Evolutionary conservation across 2,113 vertebrate species (phyloP).

Genomic region (Gadus chalcogrammus): DNA sequence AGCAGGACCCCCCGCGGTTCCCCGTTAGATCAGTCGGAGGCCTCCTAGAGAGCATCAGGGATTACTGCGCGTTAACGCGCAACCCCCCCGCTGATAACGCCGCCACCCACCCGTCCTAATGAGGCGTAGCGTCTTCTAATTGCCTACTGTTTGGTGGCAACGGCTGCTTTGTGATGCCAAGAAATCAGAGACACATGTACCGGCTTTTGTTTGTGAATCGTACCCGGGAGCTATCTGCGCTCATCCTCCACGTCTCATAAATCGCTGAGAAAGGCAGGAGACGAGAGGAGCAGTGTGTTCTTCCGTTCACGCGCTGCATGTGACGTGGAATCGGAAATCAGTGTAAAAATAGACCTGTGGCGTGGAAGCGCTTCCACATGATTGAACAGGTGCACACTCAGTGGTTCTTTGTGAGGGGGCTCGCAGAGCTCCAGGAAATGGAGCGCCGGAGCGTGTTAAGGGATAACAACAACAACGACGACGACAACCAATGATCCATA

Average conservation of each 20-base stretch:
- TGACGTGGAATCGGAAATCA: conserved; percentile 44
- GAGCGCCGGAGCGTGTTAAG: conserved; percentile 1
- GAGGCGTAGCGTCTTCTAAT: conserved; percentile 47
- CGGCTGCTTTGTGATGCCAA: conserved; percentile 21
- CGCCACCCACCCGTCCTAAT: conserved; percentile 29
- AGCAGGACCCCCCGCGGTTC: conserved; percentile 31
- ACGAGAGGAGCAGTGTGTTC: background rate
- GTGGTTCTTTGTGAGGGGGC: background rate
- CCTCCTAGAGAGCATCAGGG: conserved; percentile 36
- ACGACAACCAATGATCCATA: too few species aligned
- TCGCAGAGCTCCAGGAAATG: background rate
- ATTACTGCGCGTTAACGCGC: conserved; percentile 40
- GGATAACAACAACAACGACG: too few species aligned
- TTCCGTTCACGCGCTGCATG: conserved; percentile 6
- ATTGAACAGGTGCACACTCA: conserved; percentile 24
- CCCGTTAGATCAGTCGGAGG: conserved; percentile 33
- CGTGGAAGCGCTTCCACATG: conserved; percentile 36
- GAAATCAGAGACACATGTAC: conserved; percentile 29
- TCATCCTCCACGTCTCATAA: too few species aligned
- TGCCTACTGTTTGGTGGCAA: conserved; percentile 37
- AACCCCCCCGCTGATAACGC: conserved; percentile 34
- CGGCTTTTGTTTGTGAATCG: background rate
- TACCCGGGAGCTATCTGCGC: too few species aligned
- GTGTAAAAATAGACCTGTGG: conserved; percentile 59
- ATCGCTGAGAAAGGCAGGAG: too few species aligned